Evolutionary conservation across 2,113 vertebrate genomes (phyloP), one percentile per base, ranked within the genome.

Genomic region (Nyctibius bracteatus): DNA sequence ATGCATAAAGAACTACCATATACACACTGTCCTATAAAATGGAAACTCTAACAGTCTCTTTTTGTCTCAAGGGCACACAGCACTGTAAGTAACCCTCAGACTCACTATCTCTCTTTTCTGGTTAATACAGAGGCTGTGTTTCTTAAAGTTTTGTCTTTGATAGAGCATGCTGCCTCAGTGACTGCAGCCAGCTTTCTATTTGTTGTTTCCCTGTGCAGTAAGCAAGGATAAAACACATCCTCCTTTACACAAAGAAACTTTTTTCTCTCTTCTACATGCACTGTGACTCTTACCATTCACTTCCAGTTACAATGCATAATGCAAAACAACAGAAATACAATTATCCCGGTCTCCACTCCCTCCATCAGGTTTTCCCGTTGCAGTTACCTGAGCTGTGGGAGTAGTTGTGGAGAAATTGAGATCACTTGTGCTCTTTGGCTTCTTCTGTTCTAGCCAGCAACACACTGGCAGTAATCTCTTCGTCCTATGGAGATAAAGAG

Each of bases 401-500:
- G 65, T 31, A 91, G 65, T 23, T 55, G 21, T 55, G 14, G 35
- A 35, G 61, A 89, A 96, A 49, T 1, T 5, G 57, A 87, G 61
- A 61, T 57, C 41, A 33, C 25, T 85, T 81, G 7, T 79, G 67
- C 67, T 71, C 63, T 75, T 93, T 70, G 71, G 54, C 47, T 92
- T 67, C 57, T 80, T 90, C 74, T 95, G n/a, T 95, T 92, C 85
- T 37, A 91, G 81, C 74, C 81, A 90, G 85, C 67, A 85, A 66
- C 85, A 86, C 37, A 83, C 71, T 91, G 52, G 71, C 67, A 83
- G 18, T 77, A 96, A 94, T 95, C 84, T 94, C 43, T 82, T 90
- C 75, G 51, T 92, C 94, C 94, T 83, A 27, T 23, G 59, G 96
- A 92, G 96, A 86, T 95, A 95, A 95, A 90, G 87, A 96, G 82